Evolutionary conservation across 64 coral and sea anemone species (phyloP), one percentile per base, ranked within the genome.

Genomic region (Pocillopora damicornis): DNA sequence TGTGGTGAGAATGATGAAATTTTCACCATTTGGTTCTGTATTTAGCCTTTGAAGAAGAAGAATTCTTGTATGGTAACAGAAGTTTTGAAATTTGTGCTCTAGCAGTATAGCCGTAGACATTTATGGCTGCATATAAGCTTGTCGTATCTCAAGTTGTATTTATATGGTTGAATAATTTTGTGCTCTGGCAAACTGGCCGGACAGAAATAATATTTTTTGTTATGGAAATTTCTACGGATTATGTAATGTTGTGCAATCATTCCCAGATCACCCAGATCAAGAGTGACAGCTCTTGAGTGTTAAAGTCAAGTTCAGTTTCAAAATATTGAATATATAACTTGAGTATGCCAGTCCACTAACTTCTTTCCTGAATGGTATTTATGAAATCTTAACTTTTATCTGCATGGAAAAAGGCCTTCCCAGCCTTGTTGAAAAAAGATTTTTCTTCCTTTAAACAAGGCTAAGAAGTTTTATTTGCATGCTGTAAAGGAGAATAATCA

Each of bases 181-280:
- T 78, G 58, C 1, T 59, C 77, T 79, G 77, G 77, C n/a, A 34
- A 56, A 79, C 23, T 5, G 57, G 56, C 58, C 57, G 26, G 77
- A 79, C 58, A 79, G 60, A 79, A 22, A 79, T 79, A 20, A 60
- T 79, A 79, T 79, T 79, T 79, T 79, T 77, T 77, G 75, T 77
- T 79, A 79, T 30, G 77, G 6, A 59, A 60, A 60, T 59, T 13
- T 23, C 25, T 13, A 60, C 37, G 45, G 75, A 34, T 79, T 79
- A 60, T 60, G 59, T 79, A 30, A 12, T 10, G 37, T 60, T 51
- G 59, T 60, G 60, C 9, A 13, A 25, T 79, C 56, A 30, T 60
- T 79, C 22, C 77, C 77, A 59, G 56, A 79, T 34, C 57, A 71
- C 25, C 25, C 5, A 51, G 42, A 51, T 51, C 42, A 51, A 51